A percentile compares a stretch with the other conserved stretches of the same genome.
These are phyloP conservation scores for Drosophila stalkeri DNA, from an alignment of 2,888 invertebrate genomes.

Conservation along the genomic window DNA sequence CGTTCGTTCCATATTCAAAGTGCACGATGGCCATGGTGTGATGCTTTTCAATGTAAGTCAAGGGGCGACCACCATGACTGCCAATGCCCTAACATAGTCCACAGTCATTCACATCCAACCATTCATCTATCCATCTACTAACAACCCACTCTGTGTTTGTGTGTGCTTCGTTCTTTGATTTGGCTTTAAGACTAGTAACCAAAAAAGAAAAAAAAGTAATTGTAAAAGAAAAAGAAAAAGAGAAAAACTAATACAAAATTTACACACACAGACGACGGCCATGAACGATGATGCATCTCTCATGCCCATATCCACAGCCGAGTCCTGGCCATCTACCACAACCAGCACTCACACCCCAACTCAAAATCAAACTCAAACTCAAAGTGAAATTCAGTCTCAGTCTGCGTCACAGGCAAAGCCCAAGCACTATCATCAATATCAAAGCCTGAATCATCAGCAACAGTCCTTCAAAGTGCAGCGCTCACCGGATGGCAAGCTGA, in stretches of 20 bases:
- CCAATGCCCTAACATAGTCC: neutral
- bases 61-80: constrained; percentile 9
- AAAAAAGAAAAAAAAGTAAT: neutral
- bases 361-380: constrained; percentile 15
- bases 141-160: constrained; percentile 50
- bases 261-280: constrained; percentile 69
- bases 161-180: constrained; percentile 37
- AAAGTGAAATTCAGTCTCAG: constrained; percentile 18
- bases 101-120: neutral
- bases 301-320: constrained; percentile 63
- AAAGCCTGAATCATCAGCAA: constrained; percentile 68
- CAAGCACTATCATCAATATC: constrained; percentile 68
- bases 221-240: neutral
- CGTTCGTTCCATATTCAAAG: constrained; percentile 54
- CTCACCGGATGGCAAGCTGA: constrained; percentile 83
- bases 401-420: constrained; percentile 36
- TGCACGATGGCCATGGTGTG: constrained; percentile 56
- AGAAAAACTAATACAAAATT: constrained; percentile 61
- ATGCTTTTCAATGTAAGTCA: constrained; percentile 69
- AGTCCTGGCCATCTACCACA: constrained; percentile 31
- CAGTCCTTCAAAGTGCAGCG: constrained; percentile 84
- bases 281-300: constrained; percentile 65
- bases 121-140: constrained; percentile 12
- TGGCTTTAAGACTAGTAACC: constrained; percentile 12
- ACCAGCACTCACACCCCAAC: constrained; percentile 19